Evolutionary conservation across 2,113 vertebrate genomes (phyloP).

Genomic region (Grammomys dolichurus): DNA sequence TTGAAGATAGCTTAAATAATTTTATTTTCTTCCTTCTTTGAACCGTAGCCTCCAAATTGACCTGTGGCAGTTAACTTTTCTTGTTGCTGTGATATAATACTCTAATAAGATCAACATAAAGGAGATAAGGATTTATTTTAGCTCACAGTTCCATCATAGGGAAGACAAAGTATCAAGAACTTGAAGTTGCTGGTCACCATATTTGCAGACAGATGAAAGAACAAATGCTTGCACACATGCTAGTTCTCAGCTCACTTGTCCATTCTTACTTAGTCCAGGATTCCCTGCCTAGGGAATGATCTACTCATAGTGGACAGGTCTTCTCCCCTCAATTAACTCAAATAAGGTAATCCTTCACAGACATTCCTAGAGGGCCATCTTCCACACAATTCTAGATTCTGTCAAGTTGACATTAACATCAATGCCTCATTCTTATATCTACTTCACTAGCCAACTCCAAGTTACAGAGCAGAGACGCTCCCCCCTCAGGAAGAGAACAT

Average conservation of each 20-base stretch:
- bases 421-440: background rate
- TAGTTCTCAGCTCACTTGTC: background rate
- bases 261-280: background rate
- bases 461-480: background rate
- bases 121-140: background rate
- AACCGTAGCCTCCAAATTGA: background rate
- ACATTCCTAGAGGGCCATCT: too few relatives aligned
- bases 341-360: background rate
- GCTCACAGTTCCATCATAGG: background rate
- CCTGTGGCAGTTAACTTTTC: background rate
- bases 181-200: background rate
- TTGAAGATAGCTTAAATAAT: constrained; percentile 31
- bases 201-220: background rate
- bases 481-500: background rate
- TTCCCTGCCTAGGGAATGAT: background rate
- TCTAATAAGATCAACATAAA: background rate
- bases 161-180: background rate
- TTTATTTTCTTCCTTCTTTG: background rate
- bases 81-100: background rate
- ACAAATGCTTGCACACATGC: background rate
- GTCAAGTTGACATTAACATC: background rate
- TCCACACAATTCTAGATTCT: background rate
- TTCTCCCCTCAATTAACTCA: background rate
- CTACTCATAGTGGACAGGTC: background rate
- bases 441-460: background rate